A percentile compares a stretch with the other conserved stretches of the same genome.
Conservation (phyloP, 2,113 vertebrate species). For the Callopanchax toddi region DNA sequence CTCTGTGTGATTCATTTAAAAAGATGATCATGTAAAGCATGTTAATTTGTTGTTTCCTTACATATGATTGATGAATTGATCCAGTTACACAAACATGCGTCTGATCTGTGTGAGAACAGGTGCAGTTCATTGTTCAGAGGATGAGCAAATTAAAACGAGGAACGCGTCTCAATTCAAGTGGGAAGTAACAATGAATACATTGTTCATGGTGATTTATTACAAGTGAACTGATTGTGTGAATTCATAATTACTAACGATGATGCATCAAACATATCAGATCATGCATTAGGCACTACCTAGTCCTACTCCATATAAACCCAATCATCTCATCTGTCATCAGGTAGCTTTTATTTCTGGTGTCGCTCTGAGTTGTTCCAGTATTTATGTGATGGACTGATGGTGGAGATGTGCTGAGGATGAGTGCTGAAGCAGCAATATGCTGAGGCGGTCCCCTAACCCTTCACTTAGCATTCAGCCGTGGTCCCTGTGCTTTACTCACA, state of each 20-base stretch:
- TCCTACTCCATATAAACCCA: background rate
- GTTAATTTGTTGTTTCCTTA: background rate
- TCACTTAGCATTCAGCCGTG: slow-evolving; percentile 55
- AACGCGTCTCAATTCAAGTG: too few species aligned
- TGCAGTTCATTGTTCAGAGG: too few species aligned
- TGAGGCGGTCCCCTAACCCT: slow-evolving; percentile 22
- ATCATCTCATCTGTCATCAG: background rate
- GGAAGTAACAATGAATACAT: background rate
- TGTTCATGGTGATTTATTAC: background rate
- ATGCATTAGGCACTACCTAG: background rate
- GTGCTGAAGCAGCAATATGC: slow-evolving; percentile 21
- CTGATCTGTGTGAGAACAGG: too few species aligned
- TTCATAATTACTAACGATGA: background rate
- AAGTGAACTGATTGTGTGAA: background rate
- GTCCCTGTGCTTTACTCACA: slow-evolving; percentile 63
- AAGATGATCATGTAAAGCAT: background rate
- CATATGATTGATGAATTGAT: too few species aligned
- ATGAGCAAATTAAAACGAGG: too few species aligned
- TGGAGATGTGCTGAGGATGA: slow-evolving; percentile 10
- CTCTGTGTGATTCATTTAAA: background rate
- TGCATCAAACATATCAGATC: background rate
- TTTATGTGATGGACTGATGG: background rate
- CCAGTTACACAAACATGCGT: too few species aligned
- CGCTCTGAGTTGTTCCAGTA: background rate
- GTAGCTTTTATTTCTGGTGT: background rate